Conservation (phyloP, 2,113 vertebrate species). For the Holacanthus passer region DNA sequence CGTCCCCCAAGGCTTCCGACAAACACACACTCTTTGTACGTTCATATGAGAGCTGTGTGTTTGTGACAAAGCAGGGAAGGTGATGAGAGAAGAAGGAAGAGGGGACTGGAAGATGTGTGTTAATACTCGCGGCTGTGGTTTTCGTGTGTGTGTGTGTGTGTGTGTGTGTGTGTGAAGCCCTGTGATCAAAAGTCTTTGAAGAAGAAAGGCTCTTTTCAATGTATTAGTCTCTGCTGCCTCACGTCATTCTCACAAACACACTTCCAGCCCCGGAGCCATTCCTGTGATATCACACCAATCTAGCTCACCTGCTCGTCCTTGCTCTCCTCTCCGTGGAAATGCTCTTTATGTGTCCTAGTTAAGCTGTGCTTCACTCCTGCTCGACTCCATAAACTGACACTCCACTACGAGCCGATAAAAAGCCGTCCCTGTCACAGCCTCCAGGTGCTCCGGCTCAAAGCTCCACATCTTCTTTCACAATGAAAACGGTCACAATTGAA, state of each 20-base stretch:
- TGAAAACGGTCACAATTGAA: not conserved
- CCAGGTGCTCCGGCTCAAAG: slow-evolving; percentile 1
- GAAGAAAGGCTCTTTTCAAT: slow-evolving; percentile 62
- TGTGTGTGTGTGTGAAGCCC: not conserved
- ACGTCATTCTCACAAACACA: slow-evolving; percentile 54
- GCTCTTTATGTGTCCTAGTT: slow-evolving; percentile 55
- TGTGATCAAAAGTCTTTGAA: slow-evolving; percentile 66
- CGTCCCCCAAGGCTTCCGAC: slow-evolving; percentile 35
- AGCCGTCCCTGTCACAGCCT: slow-evolving; percentile 22
- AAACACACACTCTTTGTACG: slow-evolving; percentile 40
- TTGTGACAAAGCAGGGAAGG: slow-evolving; percentile 29
- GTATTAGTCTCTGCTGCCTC: slow-evolving; percentile 44
- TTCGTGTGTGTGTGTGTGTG: slow-evolving; percentile 16
- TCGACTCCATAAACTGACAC: slow-evolving; percentile 57
- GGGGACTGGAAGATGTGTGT: slow-evolving; percentile 34
- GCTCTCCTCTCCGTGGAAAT: slow-evolving; percentile 43
- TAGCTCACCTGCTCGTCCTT: slow-evolving; percentile 66
- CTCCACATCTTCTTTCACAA: slow-evolving; percentile 17
- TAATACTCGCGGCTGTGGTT: slow-evolving; percentile 6
- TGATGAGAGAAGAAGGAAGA: slow-evolving; percentile 22
- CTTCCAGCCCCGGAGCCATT: slow-evolving; percentile 65
- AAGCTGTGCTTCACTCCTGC: slow-evolving; percentile 44
- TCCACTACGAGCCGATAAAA: slow-evolving; percentile 32
- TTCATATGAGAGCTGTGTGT: slow-evolving; percentile 37
- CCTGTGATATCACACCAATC: slow-evolving; percentile 68